These are phyloP conservation scores for Octodon degus DNA, from an alignment of 2,113 vertebrate genomes.

Conservation along the genomic window DNA sequence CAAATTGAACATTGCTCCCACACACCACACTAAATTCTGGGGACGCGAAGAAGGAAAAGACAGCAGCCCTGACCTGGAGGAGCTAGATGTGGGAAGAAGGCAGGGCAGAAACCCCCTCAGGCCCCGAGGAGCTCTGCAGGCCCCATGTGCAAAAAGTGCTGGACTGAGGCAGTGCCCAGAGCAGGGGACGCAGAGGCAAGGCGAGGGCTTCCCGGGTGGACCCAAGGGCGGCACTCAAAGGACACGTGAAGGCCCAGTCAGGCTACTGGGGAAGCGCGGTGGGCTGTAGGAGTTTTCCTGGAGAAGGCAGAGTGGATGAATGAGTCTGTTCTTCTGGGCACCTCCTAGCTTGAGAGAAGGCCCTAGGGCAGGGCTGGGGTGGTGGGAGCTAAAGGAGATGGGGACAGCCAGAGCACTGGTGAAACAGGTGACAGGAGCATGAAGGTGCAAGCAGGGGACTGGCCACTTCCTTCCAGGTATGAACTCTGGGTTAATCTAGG, in stretches of 20 bases:
- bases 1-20: background rate
- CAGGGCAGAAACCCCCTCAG: too few species aligned
- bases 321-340: background rate
- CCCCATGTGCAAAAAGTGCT: background rate
- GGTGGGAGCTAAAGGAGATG: background rate
- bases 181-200: background rate
- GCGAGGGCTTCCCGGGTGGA: background rate
- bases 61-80: background rate
- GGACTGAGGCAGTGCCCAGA: background rate
- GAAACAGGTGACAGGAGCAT: background rate
- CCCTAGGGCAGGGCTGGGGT: background rate
- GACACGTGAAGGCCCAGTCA: background rate
- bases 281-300: background rate
- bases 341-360: background rate
- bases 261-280: fast-evolving
- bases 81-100: background rate
- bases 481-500: background rate
- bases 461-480: background rate
- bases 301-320: background rate
- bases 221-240: background rate
- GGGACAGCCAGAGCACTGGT: background rate
- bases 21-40: background rate
- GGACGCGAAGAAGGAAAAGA: background rate
- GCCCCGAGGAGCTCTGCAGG: fast-evolving
- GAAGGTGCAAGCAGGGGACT: fast-evolving